Evolutionary conservation across 2,888 invertebrate genomes (phyloP), one percentile per base, ranked within the genome.

Genomic region (Endotricha flammealis): DNA sequence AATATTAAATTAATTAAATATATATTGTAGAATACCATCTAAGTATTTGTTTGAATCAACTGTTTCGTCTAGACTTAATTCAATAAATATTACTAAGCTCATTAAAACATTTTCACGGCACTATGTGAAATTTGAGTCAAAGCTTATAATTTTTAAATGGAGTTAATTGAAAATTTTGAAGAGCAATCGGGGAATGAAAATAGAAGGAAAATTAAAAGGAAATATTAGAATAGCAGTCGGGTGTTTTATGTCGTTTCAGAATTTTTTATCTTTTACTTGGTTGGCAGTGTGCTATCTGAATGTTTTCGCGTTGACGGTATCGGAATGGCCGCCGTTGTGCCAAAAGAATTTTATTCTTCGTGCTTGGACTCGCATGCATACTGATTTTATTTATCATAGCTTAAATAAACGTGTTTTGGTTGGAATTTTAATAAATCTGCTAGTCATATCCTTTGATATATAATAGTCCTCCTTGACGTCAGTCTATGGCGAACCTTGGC

Each of bases 131-230:
- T 2, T 4, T 20, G n/a, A 29, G 29, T 8, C 11, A 8, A 8
- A 23, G 5, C 28, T 8, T 22, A 12, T 12, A 31, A 12, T 22
- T n/a, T 31, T 30, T 27, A 12, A 27, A 27, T n/a, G 27, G 12
- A 27, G 11, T 27, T 27, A 30, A 30, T 30, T 30, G 30, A 30
- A 31, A 22, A 32, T 12, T 29, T 24, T 16, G 3, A 10, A 20
- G 16, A 20, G 5, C 20, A n/a, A 4, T 20, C 12, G 31, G 13
- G 8, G 29, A 17, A 3, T 29, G n/a, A 7, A 3, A 29, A 17
- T 52, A 43, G 51, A 48, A 52, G n/a, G 53, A 49, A 64, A 70
- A 64, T 66, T 62, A 62, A 70, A 69, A 20, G 64, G 46, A 64
- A 66, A 65, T 61, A 61, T 58, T 60, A 55, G 53, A 53, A 57